Evolutionary conservation across 92 coral and sea anemone genomes (phyloP).

Genomic region (Phenganax subtilis): DNA sequence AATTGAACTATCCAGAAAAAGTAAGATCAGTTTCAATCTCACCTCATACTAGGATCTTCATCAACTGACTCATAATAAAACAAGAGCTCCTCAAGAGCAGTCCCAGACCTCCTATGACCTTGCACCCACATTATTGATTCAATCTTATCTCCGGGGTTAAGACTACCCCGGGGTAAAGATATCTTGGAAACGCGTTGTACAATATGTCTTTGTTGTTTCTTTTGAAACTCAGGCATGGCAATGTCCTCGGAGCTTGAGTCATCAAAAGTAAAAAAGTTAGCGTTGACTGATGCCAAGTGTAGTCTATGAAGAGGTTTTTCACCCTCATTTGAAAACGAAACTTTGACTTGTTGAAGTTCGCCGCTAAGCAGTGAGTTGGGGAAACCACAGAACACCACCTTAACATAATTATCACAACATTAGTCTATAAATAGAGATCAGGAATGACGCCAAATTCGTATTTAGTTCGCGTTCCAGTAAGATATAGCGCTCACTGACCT

Average conservation of each 20-base stretch:
- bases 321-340: slow-evolving; percentile 66
- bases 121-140: slow-evolving; percentile 87
- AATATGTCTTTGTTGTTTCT: not conserved
- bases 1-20: not conserved
- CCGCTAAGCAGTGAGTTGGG: slow-evolving; percentile 57
- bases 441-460: not conserved
- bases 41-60: slow-evolving; percentile 66
- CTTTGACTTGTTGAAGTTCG: slow-evolving; percentile 70
- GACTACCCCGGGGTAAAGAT: slow-evolving; percentile 64
- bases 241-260: slow-evolving; percentile 29
- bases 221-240: slow-evolving; percentile 37
- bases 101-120: slow-evolving; percentile 57
- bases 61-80: slow-evolving; percentile 78
- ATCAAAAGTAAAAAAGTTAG: slow-evolving; percentile 77
- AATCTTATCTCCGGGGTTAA: slow-evolving; percentile 62
- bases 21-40: not conserved
- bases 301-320: slow-evolving; percentile 70
- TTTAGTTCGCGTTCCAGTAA: not conserved
- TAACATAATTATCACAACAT: not conserved
- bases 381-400: slow-evolving; percentile 77
- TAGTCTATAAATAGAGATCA: not conserved
- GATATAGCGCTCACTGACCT: slow-evolving; percentile 45
- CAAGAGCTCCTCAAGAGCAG: slow-evolving; percentile 57
- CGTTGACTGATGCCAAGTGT: slow-evolving; percentile 60
- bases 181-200: slow-evolving; percentile 63